A percentile compares a stretch with the other conserved stretches of the same genome.
These are phyloP conservation scores for Trachurus trachurus DNA, from an alignment of 2,797 vertebrate genomes.

Conservation along the genomic window DNA sequence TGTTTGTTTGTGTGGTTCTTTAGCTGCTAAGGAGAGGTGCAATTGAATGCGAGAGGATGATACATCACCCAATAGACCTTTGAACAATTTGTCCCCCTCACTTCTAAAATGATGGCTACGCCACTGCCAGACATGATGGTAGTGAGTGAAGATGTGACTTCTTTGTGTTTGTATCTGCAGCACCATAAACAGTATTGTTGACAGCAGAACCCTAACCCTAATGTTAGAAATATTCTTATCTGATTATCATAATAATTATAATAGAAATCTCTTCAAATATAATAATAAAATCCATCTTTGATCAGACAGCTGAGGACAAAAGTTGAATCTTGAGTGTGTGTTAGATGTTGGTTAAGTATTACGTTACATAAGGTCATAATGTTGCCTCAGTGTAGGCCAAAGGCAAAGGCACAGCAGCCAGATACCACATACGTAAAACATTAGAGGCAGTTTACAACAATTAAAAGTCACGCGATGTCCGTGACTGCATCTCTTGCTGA, in stretches of 20 bases:
- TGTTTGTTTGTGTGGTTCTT: no score
- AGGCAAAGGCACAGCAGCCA: not conserved
- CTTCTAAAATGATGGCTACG: no score
- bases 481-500: not conserved
- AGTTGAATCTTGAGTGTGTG: not conserved
- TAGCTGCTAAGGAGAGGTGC: no score
- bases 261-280: no score
- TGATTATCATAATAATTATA: not conserved
- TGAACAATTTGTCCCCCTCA: no score
- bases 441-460: constrained; percentile 15
- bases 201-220: no score
- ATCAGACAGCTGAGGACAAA: not conserved
- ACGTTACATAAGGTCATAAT: not conserved
- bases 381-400: not conserved
- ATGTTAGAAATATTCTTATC: not conserved
- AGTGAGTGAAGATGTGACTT: not conserved
- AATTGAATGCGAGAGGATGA: no score
- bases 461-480: not conserved
- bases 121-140: not conserved
- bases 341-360: not conserved
- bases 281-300: no score
- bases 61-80: no score
- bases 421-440: not conserved
- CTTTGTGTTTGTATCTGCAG: no score
- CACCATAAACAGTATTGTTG: no score